A percentile compares a stretch with the other conserved stretches of the same genome.
Evolutionary conservation across 2,888 invertebrate genomes (phyloP).

Genomic region (Acheta domesticus): DNA sequence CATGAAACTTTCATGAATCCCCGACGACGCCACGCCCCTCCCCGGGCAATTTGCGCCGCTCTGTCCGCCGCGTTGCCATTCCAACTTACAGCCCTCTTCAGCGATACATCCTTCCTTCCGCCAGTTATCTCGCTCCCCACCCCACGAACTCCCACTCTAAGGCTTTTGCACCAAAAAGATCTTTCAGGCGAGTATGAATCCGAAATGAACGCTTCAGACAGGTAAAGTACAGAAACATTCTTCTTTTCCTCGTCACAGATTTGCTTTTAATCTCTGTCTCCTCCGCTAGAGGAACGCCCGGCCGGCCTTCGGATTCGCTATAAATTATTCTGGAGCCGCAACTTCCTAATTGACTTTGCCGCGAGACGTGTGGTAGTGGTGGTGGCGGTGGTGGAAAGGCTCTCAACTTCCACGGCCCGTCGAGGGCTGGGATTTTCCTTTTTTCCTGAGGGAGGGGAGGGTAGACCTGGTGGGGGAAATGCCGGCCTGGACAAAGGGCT

Average conservation of each 20-base stretch:
- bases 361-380: background rate
- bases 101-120: background rate
- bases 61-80: background rate
- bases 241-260: constrained; percentile 4
- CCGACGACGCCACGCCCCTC: background rate
- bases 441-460: background rate
- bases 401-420: constrained; percentile 12
- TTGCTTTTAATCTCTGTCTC: constrained; percentile 21
- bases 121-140: background rate
- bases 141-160: background rate
- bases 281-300: constrained; percentile 18
- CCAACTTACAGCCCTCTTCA: background rate
- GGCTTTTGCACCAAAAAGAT: background rate
- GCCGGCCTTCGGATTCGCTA: constrained; percentile 21
- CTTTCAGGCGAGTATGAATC: background rate
- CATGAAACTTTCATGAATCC: background rate
- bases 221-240: constrained; percentile 6
- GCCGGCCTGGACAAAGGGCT: constrained; percentile 24
- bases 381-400: background rate
- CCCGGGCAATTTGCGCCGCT: background rate
- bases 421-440: background rate
- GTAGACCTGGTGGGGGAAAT: background rate
- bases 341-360: constrained; percentile 36
- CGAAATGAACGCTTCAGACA: background rate
- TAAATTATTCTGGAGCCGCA: constrained; percentile 34